phyloP scores from a whole-genome alignment of 2,113 vertebrate genomes.

The Oreocharis arfaki region DNA sequence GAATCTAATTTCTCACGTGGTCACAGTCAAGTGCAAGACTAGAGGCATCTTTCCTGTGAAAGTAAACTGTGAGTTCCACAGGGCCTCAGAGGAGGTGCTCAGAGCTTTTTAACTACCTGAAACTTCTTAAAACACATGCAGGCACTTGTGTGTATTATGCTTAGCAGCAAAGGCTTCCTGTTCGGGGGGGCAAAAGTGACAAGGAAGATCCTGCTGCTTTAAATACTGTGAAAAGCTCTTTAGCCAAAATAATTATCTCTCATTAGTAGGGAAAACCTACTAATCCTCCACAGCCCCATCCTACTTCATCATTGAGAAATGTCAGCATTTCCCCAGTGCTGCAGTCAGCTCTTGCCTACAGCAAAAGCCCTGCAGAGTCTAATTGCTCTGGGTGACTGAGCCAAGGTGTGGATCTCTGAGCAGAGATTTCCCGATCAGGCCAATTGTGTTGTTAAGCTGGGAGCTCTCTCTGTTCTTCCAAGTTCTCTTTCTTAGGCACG shows the following conservation, averaged over 20 bases:
- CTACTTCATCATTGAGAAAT: background rate
- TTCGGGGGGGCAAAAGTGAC: background rate
- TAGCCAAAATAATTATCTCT: background rate
- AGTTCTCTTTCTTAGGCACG: background rate
- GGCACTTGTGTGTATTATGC: background rate
- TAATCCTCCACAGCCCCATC: background rate
- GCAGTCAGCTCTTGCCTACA: background rate
- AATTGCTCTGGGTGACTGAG: background rate
- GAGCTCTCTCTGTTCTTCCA: constrained; percentile 54
- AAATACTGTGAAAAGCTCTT: background rate
- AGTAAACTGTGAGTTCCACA: background rate
- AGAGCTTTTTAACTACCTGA: background rate
- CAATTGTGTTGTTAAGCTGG: constrained; percentile 25
- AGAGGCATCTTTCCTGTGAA: background rate
- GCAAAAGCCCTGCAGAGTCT: background rate
- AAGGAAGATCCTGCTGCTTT: background rate
- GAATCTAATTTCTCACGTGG: background rate
- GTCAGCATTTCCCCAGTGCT: background rate
- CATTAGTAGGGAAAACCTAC: background rate
- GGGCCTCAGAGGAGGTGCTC: background rate
- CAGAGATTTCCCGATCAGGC: background rate
- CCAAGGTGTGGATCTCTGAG: background rate
- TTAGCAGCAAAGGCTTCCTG: background rate
- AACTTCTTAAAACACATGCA: background rate
- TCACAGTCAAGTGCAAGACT: background rate